Percentiles rank a stretch among this genome's conserved stretches.
These are phyloP conservation scores for Anarhynchus alexandrinus DNA, from an alignment of 2,113 vertebrate species.

Conservation along the genomic window DNA sequence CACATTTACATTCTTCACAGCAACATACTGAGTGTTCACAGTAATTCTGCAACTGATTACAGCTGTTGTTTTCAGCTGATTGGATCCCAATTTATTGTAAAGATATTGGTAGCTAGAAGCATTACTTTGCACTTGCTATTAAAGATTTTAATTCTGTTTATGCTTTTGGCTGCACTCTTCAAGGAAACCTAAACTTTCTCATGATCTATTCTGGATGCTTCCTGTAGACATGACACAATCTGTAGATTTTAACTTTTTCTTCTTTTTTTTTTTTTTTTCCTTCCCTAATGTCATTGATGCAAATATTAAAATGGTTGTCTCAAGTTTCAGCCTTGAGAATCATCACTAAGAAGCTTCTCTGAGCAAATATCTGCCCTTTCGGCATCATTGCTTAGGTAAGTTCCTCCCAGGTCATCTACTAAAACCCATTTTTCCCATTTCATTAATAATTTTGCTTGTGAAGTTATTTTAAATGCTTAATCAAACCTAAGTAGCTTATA, in stretches of 20 bases:
- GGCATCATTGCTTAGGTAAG: background rate
- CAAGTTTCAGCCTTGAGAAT: background rate
- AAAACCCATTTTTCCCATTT: background rate
- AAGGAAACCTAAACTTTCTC: background rate
- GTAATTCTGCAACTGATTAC: background rate
- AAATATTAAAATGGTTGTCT: background rate
- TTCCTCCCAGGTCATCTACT: background rate
- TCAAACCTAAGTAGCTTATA: background rate
- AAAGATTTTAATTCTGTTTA: background rate
- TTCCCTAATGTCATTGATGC: background rate
- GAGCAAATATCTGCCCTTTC: background rate
- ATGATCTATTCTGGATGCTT: background rate
- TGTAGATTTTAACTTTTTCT: background rate
- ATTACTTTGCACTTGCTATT: background rate
- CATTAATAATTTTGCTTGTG: background rate
- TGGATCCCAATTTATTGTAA: background rate
- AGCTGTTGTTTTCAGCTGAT: background rate
- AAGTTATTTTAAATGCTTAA: background rate
- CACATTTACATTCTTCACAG: background rate
- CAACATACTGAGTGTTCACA: background rate
- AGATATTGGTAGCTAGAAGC: background rate
- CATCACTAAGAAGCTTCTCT: background rate
- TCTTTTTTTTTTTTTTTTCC: background rate
- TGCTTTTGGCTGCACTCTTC: background rate
- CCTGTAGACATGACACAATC: background rate